phyloP scores from a whole-genome alignment of 2,113 vertebrate genomes.

The Atherinomorus stipes region DNA sequence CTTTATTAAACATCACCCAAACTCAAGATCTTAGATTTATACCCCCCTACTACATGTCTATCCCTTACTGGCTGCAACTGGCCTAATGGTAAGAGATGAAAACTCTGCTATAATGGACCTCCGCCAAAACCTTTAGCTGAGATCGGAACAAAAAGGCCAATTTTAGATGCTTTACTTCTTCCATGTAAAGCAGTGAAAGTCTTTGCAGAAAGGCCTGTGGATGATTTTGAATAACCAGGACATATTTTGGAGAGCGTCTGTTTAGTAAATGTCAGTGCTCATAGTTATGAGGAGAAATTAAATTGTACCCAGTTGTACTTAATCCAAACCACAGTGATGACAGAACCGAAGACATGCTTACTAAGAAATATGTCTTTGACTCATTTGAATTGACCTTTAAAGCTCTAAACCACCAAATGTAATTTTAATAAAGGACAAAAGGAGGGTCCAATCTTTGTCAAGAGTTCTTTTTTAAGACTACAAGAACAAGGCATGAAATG shows the following conservation, averaged over 20 bases:
- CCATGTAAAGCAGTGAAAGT: conserved; percentile 11
- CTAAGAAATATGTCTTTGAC: conserved; percentile 5
- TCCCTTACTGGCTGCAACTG: too few species aligned
- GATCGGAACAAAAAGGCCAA: not conserved
- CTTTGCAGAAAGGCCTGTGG: conserved; percentile 1
- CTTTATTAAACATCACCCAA: not conserved
- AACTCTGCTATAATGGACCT: not conserved
- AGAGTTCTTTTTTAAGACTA: conserved; percentile 1
- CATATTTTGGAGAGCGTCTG: conserved; percentile 9
- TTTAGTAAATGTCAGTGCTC: not conserved
- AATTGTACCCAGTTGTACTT: not conserved
- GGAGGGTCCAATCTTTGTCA: conserved; percentile 16
- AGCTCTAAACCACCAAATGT: conserved; percentile 20
- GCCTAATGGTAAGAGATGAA: too few species aligned
- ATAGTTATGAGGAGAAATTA: not conserved
- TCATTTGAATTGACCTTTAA: conserved; percentile 14
- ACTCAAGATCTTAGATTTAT: conserved; percentile 5
- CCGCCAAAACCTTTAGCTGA: too few species aligned
- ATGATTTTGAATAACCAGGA: not conserved
- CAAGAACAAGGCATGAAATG: conserved; percentile 30
- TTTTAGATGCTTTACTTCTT: conserved; percentile 14
- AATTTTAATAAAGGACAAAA: conserved; percentile 5
- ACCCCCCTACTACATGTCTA: conserved; percentile 3
- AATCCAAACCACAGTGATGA: conserved; percentile 1
- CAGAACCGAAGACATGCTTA: not conserved